A percentile compares a stretch with the other conserved stretches of the same genome.
Evolutionary conservation across 2,113 vertebrate species (phyloP).

Genomic region (Rhabdomys dilectus): DNA sequence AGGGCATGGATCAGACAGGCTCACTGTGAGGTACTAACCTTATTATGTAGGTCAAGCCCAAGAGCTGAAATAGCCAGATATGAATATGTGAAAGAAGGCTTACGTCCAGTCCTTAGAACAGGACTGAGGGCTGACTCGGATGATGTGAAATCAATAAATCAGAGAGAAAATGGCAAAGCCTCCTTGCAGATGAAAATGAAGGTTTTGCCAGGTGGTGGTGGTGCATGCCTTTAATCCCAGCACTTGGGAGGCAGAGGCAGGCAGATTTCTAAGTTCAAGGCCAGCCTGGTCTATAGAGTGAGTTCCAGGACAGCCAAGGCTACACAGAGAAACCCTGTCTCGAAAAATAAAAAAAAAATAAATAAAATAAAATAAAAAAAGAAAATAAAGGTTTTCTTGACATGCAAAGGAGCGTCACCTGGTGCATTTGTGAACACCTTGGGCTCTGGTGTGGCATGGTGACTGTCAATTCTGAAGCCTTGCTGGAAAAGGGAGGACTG

Average conservation of each 20-base stretch:
- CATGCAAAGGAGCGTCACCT: neutral
- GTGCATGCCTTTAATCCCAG: no score
- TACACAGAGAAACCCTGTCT: no score
- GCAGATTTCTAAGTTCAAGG: no score
- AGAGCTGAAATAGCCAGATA: neutral
- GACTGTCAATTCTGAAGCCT: neutral
- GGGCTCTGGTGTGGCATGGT: neutral
- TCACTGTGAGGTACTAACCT: no score
- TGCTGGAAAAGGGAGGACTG: neutral
- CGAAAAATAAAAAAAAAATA: no score
- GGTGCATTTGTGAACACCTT: neutral
- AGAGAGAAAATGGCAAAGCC: constrained; percentile 19
- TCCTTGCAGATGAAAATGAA: neutral
- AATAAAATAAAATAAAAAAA: no score
- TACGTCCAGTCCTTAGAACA: neutral
- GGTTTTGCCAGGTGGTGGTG: no score
- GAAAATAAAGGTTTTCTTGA: neutral
- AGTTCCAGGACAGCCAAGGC: no score
- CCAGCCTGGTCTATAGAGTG: no score
- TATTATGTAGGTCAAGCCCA: no score
- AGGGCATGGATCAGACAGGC: neutral
- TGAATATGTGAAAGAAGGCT: neutral
- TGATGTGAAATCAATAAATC: neutral
- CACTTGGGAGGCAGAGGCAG: no score
- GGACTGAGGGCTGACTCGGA: neutral